Base-by-base conservation (phyloP, 2,113 vertebrate species). In the Vanacampus margaritifer region DNA sequence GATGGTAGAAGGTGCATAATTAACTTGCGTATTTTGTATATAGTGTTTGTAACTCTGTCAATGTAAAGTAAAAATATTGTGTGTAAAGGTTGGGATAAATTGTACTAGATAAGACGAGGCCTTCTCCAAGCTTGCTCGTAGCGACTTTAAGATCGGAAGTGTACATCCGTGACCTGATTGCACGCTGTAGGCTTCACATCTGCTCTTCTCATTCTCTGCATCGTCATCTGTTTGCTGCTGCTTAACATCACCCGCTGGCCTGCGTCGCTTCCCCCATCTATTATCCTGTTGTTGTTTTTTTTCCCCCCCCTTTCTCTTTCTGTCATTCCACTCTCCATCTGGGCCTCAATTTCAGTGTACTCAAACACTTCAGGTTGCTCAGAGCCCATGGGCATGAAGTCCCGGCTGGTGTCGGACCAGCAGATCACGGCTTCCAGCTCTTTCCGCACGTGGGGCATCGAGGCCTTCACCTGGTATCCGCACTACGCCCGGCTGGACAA, bases 301-400 rank as follows among this genome's bases (percentile, higher is more conserved):
- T 80, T 50, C 68, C 16, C 65, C 64, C 73, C 43, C 39, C 21
- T 10, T 21, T 79, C 6, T 82, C 62, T 68, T 53, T 77, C 71
- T 68, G 35, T 80, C 63, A 28, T 26, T 79, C 60, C 70, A 28
- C 39, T 60, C 35, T 80, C 65, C 67, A 7, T 75, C 60, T 72
- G 60, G 64, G 43, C 83, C 84, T 90, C 82, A 84, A 86, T 81
- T 90, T 90, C 88, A 91, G 87, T 89, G 64, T 93, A 89, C 91
- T 94, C 93, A 89, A 93, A 93, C 89, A 87, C 64, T 84, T 89
- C 94, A 99, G 97, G 97, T 91, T 98, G 97, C 81, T 94, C 94
- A 0, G 94, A 96, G 76, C 93, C 95, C 0, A 90, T 99, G 89
- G 97, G 97, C 69, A 83, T 98, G 93, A 97, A 95, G 88, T 92